Base-by-base conservation (phyloP, 2,797 vertebrate genomes). In the Lithobates sylvaticus region DNA sequence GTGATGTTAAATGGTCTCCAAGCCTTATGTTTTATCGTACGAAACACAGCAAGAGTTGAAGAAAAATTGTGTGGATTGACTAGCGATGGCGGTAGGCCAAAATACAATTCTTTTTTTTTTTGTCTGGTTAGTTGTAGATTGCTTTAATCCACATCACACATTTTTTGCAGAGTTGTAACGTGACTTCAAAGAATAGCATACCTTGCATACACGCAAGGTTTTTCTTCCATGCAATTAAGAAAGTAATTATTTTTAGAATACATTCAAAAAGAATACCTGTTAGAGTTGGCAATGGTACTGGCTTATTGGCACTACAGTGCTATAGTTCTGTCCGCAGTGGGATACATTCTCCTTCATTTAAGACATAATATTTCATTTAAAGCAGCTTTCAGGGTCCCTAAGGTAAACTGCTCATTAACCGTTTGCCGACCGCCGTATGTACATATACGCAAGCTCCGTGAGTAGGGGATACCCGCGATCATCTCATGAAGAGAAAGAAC, bases 11-110 rank as follows among this genome's bases (percentile, higher is more conserved):
- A 78, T 64, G 77, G 67, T 47, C 36, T 71, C 26, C 42, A 27
- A 29, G n/a, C 26, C 61, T 23, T 1, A 76, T 78, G 58, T 78
- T 78, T 61, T 78, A 69, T 78, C 36, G 5, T 34, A n/a, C 21
- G 32, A 68, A 78, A 64, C 75, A 84, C 76, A 84, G 29, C 78
- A 69, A 79, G 26, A 50, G 78, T 34, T 26, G 68, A 36, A 54
- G 68, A 29, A 58, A 70, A 29, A 21, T 32, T 39, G 21, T 54
- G 10, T 23, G 27, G 13, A 50, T 36, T 36, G 78, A 36, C 67
- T 42, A 39, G 3, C 12, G n/a, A 42, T 81, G 79, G 79, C 79
- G 36, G 15, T 18, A 27, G 69, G 61, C 70, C 81, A 83, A 27
- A 34, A 42, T 75, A 74, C 16, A 75, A 27, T 27, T 68, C 64